Evolutionary conservation across 2,113 vertebrate species (phyloP).

Genomic region (Myotis yumanensis): DNA sequence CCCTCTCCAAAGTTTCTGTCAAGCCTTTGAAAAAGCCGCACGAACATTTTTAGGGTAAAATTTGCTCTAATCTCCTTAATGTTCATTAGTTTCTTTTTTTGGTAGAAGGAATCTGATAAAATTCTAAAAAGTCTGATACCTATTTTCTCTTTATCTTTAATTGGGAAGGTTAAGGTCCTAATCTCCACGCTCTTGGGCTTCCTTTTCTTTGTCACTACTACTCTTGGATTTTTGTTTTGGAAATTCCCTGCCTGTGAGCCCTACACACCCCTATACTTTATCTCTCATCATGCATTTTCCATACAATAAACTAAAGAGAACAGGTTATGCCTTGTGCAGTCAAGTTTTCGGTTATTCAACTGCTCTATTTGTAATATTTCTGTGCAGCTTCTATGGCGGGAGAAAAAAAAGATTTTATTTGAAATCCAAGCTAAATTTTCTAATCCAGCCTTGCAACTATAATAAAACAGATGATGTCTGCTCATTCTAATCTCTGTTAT

Average conservation of each 20-base stretch:
- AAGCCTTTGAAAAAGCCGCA: not conserved
- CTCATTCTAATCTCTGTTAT: not conserved
- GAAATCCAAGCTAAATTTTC: constrained; percentile 20
- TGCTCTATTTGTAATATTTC: not conserved
- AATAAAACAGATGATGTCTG: not conserved
- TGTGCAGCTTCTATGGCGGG: not conserved
- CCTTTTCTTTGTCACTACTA: not conserved
- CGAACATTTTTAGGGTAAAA: not conserved
- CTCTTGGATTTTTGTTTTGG: not conserved
- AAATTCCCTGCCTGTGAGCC: not conserved
- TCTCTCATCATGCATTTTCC: not conserved
- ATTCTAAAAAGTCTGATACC: not conserved
- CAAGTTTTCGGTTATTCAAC: not conserved
- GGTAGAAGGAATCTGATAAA: not conserved
- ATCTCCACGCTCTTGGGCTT: fast-evolving
- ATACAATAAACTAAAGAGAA: not conserved
- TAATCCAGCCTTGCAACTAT: not conserved
- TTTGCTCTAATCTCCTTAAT: not conserved
- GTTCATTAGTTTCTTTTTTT: not conserved
- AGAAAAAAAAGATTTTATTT: not conserved
- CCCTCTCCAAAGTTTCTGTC: not conserved
- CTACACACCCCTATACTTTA: no score
- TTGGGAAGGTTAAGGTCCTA: not conserved
- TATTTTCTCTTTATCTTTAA: not conserved
- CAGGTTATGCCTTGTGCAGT: not conserved